phyloP scores from a whole-genome alignment of 2,797 vertebrate species.

The Pangasius macronema region DNA sequence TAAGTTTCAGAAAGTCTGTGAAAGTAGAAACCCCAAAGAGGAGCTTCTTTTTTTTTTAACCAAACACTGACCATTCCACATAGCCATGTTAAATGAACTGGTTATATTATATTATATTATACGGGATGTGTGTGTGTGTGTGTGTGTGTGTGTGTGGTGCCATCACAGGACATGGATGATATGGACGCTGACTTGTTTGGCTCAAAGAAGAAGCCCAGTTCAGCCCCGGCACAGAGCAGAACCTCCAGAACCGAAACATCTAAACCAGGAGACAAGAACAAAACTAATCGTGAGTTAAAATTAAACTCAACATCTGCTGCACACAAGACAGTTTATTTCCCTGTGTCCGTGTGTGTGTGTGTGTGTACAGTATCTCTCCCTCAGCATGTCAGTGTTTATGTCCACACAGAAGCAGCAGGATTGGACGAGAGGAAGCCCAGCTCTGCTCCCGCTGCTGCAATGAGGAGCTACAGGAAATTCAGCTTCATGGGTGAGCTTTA shows the following conservation, averaged over 20 bases:
- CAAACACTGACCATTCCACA: not conserved
- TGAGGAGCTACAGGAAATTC: slow-evolving; percentile 74
- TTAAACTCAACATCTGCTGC: not conserved
- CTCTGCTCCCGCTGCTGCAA: slow-evolving; percentile 59
- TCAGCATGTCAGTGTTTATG: slow-evolving; percentile 19
- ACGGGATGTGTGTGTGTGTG: not conserved
- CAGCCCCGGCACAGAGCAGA: slow-evolving; percentile 67
- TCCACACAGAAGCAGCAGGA: slow-evolving; percentile 62
- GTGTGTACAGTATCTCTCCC: not conserved
- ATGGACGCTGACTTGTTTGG: slow-evolving; percentile 84
- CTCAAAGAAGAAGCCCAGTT: slow-evolving; percentile 70
- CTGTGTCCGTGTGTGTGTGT: not conserved
- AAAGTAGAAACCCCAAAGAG: not conserved
- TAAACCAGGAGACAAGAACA: slow-evolving; percentile 50
- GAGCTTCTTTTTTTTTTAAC: not conserved
- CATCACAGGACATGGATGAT: slow-evolving; percentile 79
- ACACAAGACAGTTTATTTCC: not conserved
- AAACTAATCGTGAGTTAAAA: slow-evolving; percentile 60
- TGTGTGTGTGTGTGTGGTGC: not conserved
- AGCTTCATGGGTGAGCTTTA: slow-evolving; percentile 76
- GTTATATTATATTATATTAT: too few relatives aligned
- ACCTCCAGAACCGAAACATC: slow-evolving; percentile 54
- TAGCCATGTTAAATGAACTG: too few relatives aligned
- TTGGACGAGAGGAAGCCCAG: slow-evolving; percentile 65
- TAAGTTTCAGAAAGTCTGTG: not conserved